Evolutionary conservation across 1,140 invertebrate genomes (phyloP).

Genomic region (Maconellicoccus hirsutus): DNA sequence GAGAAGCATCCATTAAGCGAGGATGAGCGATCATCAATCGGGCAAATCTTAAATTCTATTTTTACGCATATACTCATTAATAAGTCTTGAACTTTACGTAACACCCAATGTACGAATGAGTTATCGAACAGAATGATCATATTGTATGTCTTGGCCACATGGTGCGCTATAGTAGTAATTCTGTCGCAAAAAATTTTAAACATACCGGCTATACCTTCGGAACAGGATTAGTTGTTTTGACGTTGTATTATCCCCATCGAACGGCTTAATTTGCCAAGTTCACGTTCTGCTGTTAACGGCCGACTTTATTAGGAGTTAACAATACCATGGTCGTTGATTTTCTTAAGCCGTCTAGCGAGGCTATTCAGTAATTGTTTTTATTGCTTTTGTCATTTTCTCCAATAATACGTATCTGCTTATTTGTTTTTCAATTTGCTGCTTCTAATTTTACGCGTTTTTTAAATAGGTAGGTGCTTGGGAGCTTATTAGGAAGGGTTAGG

Average conservation of each 20-base stretch:
- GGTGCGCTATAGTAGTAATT: neutral
- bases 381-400: too few species aligned
- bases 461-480: too few species aligned
- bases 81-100: neutral
- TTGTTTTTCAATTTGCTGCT: too few species aligned
- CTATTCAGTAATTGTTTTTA: too few species aligned
- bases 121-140: neutral
- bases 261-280: neutral
- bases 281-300: neutral
- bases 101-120: neutral
- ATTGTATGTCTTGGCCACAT: neutral
- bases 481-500: too few species aligned
- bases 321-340: too few species aligned
- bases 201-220: neutral
- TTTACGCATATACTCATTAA: neutral
- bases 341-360: too few species aligned
- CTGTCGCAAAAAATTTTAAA: neutral
- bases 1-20: conserved; percentile 6
- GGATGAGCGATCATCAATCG: conserved; percentile 19
- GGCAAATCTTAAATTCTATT: neutral
- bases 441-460: too few species aligned
- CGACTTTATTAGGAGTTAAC: neutral
- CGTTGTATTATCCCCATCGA: neutral
- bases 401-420: too few species aligned
- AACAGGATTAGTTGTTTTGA: conserved; percentile 9